These are phyloP conservation scores for Rallus crepitans DNA, from an alignment of 2,797 vertebrate genomes.

Conservation along the genomic window DNA sequence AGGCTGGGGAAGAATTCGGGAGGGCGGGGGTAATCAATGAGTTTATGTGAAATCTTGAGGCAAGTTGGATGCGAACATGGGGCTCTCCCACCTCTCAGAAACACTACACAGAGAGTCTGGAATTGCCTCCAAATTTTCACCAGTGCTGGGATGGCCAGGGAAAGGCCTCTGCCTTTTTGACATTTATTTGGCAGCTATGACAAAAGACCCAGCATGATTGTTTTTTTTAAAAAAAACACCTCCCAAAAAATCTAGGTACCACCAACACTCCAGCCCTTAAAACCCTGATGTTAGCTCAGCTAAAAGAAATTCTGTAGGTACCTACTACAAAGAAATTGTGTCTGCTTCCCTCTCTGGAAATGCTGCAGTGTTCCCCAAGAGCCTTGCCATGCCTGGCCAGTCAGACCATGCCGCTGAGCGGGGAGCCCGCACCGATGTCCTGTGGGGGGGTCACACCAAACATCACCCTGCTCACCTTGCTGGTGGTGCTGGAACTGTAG, in stretches of 20 bases:
- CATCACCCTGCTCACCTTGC: fast-evolving
- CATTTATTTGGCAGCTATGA: background rate
- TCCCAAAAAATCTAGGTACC: background rate
- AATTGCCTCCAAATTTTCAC: background rate
- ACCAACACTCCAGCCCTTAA: fast-evolving
- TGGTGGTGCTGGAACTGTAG: fast-evolving
- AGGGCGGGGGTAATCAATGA: background rate
- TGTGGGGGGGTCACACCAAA: fast-evolving
- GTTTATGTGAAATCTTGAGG: background rate
- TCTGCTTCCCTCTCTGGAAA: background rate
- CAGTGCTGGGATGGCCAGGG: fast-evolving
- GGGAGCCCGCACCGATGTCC: background rate
- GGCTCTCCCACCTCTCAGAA: background rate
- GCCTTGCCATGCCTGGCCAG: background rate
- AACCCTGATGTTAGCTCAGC: background rate
- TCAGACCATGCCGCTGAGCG: background rate
- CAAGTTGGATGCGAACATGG: background rate
- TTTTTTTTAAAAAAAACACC: background rate
- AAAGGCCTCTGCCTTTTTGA: conserved; percentile 44
- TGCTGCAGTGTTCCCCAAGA: background rate
- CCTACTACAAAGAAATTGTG: background rate
- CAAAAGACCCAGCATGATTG: background rate
- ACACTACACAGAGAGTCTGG: fast-evolving
- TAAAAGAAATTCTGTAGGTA: fast-evolving
- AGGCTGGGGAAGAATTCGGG: background rate